Percentiles rank a stretch among this genome's conserved stretches.
Conservation (phyloP, 2,888 invertebrate species). For the Stramonita haemastoma region DNA sequence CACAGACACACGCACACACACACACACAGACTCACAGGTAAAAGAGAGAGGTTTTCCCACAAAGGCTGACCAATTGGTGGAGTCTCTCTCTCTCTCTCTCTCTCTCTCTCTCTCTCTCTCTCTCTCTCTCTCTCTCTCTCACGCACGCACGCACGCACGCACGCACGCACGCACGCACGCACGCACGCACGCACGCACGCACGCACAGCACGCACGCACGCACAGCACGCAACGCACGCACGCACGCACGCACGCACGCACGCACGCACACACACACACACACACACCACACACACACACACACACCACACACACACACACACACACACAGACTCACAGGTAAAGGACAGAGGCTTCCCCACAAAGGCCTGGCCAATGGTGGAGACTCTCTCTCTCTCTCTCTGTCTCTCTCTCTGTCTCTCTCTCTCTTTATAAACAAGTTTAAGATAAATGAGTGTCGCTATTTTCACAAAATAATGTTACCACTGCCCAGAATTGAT, state of each 20-base stretch:
- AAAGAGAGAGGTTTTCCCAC: neutral
- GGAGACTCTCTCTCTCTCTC: neutral
- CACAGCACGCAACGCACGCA: too few species aligned
- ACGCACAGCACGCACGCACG: too few species aligned
- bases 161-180: neutral
- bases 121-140: too few species aligned
- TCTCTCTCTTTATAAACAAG: too few species aligned
- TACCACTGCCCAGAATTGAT: too few species aligned
- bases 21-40: neutral
- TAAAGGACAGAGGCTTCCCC: neutral
- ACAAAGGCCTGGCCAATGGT: neutral
- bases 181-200: too few species aligned
- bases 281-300: slow-evolving; percentile 17
- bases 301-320: slow-evolving; percentile 10
- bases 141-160: too few species aligned
- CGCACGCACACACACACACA: neutral
- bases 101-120: neutral
- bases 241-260: neutral
- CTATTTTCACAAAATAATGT: too few species aligned
- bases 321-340: slow-evolving; percentile 4
- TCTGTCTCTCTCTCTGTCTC: neutral
- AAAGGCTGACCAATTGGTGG: too few species aligned
- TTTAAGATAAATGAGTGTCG: too few species aligned
- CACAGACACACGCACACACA: neutral
- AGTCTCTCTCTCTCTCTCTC: neutral